Conservation (phyloP, 2,113 vertebrate species). For the Typhlomys cinereus region DNA sequence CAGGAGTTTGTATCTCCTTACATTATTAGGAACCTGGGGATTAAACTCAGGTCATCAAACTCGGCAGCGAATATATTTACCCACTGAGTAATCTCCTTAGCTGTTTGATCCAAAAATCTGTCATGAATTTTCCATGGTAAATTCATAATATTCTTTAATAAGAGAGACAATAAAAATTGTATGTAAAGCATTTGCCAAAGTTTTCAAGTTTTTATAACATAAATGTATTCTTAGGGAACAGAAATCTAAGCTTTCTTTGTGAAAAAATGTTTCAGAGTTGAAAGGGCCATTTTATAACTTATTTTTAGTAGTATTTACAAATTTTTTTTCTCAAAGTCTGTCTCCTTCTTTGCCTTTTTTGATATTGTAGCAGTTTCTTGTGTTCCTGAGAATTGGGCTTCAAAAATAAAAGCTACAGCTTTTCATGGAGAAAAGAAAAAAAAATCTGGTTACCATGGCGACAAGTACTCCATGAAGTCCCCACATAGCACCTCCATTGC, state of each 20-base stretch:
- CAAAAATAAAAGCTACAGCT: slow-evolving; percentile 70
- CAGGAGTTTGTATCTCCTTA: too few species aligned
- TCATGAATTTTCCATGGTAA: background rate
- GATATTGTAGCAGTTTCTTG: slow-evolving; percentile 49
- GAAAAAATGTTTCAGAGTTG: slow-evolving; percentile 28
- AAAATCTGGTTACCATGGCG: slow-evolving; percentile 80
- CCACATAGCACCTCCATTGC: slow-evolving; percentile 69
- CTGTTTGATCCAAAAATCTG: background rate
- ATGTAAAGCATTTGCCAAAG: background rate
- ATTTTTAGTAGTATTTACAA: background rate
- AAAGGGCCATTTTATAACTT: background rate
- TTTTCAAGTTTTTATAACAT: background rate
- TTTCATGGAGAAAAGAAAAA: slow-evolving; percentile 79
- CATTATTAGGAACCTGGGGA: too few species aligned
- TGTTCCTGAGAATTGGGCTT: slow-evolving; percentile 72
- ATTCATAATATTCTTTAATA: background rate
- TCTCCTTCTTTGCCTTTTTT: slow-evolving; percentile 57
- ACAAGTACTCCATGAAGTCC: slow-evolving; percentile 66
- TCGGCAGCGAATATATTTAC: background rate
- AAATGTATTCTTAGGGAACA: slow-evolving; percentile 1
- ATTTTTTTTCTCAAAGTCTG: slow-evolving; percentile 30
- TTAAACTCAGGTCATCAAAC: slow-evolving; percentile 20
- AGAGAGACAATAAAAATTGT: background rate
- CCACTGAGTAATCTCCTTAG: background rate
- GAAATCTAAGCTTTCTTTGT: background rate